Conservation (phyloP, 2,888 invertebrate species). For the Cataglyphis livida region DNA sequence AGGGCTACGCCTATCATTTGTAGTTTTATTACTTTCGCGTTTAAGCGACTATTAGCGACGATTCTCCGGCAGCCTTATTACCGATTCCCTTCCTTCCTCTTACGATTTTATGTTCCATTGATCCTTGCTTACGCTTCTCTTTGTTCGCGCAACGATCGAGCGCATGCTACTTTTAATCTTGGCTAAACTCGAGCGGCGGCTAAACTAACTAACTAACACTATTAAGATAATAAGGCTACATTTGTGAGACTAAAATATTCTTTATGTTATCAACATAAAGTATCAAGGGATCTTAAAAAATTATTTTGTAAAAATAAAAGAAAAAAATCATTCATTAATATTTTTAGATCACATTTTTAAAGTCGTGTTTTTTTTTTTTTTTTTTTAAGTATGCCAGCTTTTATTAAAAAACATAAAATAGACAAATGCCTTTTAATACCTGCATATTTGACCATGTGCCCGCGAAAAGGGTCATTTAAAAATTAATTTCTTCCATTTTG, state of each 20-base stretch:
- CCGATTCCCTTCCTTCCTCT: constrained; percentile 8
- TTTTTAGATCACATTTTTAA: background rate
- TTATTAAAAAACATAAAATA: background rate
- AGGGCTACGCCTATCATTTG: constrained; percentile 61
- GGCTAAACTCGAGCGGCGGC: background rate
- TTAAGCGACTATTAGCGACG: constrained; percentile 77
- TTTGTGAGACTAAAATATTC: background rate
- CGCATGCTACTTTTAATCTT: constrained; percentile 71
- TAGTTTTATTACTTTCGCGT: constrained; percentile 75
- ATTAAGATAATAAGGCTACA: background rate
- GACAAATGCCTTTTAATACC: background rate
- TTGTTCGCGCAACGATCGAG: constrained; percentile 74
- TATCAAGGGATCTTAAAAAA: background rate
- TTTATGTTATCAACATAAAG: background rate
- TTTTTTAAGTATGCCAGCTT: no score
- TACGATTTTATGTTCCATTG: constrained; percentile 69
- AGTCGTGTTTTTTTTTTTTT: no score
- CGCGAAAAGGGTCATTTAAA: background rate
- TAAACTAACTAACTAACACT: background rate
- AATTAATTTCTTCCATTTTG: background rate
- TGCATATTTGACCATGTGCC: background rate
- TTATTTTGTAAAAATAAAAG: background rate
- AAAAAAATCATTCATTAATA: background rate
- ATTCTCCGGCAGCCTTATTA: constrained; percentile 66
- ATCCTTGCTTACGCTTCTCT: constrained; percentile 65